phyloP scores from a whole-genome alignment of 2,113 vertebrate species.

The Ranitomeya variabilis region DNA sequence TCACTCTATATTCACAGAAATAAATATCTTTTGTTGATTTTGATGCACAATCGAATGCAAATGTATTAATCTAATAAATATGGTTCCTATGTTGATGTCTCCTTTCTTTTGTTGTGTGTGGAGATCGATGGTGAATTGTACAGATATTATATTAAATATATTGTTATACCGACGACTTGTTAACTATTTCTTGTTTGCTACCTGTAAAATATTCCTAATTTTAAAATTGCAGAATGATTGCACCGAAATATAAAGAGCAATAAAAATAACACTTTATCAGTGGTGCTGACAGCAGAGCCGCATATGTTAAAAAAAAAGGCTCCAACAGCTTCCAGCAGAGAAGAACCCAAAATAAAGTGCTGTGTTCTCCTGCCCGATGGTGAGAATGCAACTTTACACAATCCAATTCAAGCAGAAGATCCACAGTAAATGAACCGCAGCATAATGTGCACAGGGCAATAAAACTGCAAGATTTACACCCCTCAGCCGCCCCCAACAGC shows the following conservation, averaged over 20 bases:
- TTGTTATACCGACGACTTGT: too few species aligned
- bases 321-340: conserved; percentile 9
- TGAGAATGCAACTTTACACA: conserved; percentile 76
- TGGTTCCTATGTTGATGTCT: neutral
- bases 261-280: neutral
- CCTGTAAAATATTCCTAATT: neutral
- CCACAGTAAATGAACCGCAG: conserved; percentile 86
- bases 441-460: conserved; percentile 99
- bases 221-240: neutral
- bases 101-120: neutral
- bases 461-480: conserved; percentile 99
- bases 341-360: conserved; percentile 63
- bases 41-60: neutral
- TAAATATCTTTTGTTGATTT: neutral
- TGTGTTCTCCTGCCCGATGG: conserved; percentile 68
- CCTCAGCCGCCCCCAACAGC: conserved; percentile 91
- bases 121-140: neutral
- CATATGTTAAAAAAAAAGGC: neutral
- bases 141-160: neutral
- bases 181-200: neutral
- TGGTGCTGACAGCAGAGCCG: neutral
- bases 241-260: neutral
- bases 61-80: neutral
- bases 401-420: conserved; percentile 84
- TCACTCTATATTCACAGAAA: neutral